phyloP scores from a whole-genome alignment of 2,797 vertebrate species.

The Tympanoctomys barrerae region DNA sequence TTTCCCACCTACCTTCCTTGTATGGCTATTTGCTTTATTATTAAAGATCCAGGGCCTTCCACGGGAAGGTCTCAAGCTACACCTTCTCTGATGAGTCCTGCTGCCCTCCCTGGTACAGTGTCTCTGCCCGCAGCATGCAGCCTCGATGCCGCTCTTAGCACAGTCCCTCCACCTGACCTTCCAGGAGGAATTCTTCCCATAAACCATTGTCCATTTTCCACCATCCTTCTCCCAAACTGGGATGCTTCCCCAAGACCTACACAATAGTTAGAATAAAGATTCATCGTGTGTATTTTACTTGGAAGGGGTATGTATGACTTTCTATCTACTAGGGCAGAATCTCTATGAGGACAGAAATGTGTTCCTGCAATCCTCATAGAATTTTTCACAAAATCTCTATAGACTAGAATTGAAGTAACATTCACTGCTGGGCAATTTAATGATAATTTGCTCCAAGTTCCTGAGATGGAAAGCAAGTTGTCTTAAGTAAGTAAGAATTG shows the following conservation, averaged over 20 bases:
- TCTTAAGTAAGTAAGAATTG: background rate
- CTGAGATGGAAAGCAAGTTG: background rate
- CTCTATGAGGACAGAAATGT: background rate
- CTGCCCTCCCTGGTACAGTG: background rate
- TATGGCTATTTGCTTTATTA: background rate
- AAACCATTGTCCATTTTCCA: background rate
- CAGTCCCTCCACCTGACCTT: background rate
- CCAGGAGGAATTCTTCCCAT: background rate
- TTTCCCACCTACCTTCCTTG: background rate
- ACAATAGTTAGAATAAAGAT: background rate
- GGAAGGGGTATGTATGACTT: background rate
- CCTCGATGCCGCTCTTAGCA: no score
- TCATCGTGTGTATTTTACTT: background rate
- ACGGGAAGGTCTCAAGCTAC: background rate
- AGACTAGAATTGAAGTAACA: background rate
- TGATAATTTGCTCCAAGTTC: constrained; percentile 45
- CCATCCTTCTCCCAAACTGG: background rate
- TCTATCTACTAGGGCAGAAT: background rate
- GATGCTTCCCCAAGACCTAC: background rate
- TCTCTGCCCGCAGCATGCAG: background rate
- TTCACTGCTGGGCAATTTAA: background rate
- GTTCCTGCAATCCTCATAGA: background rate
- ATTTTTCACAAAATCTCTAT: constrained; percentile 25
- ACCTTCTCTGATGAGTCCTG: background rate
- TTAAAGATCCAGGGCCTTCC: background rate